Percentiles rank a stretch among this genome's conserved stretches.
Conservation (phyloP, 2,797 vertebrate genomes). For the Cirrhinus mrigala region DNA sequence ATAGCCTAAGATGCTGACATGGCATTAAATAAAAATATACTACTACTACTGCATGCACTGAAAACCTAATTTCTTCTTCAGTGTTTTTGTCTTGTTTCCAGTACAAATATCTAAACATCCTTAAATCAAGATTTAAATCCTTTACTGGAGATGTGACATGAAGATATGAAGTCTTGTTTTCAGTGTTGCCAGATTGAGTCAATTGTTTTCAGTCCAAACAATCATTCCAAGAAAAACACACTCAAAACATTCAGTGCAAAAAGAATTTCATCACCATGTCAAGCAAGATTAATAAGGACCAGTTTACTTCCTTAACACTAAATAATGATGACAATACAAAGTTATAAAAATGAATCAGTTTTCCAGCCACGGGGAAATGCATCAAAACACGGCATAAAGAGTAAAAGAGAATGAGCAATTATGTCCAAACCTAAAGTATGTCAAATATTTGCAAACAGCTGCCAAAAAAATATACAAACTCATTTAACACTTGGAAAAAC, state of each 20-base stretch:
- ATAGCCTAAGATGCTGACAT: too few species aligned
- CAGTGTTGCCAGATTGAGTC: too few species aligned
- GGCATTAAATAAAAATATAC: too few species aligned
- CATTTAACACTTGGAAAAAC: background rate
- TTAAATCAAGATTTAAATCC: background rate
- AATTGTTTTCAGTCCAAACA: too few species aligned
- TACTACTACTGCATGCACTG: too few species aligned
- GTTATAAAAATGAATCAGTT: too few species aligned
- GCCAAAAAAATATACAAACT: background rate
- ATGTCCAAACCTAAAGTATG: background rate
- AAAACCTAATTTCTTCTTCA: background rate
- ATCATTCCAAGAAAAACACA: background rate
- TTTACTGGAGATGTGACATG: too few species aligned
- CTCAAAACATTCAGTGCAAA: too few species aligned
- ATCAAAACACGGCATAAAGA: background rate
- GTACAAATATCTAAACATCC: background rate
- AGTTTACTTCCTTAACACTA: too few species aligned
- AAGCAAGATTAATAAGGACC: too few species aligned
- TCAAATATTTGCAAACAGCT: background rate
- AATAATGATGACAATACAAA: background rate
- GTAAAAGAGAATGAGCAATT: background rate
- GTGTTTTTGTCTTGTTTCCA: background rate
- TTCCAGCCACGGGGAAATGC: too few species aligned
- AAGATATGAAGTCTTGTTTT: too few species aligned
- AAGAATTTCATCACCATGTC: background rate